Percentiles rank a stretch among this genome's conserved stretches.
phyloP scores from a whole-genome alignment of 2,888 invertebrate genomes.

The Drosophila pseudotalamancana region DNA sequence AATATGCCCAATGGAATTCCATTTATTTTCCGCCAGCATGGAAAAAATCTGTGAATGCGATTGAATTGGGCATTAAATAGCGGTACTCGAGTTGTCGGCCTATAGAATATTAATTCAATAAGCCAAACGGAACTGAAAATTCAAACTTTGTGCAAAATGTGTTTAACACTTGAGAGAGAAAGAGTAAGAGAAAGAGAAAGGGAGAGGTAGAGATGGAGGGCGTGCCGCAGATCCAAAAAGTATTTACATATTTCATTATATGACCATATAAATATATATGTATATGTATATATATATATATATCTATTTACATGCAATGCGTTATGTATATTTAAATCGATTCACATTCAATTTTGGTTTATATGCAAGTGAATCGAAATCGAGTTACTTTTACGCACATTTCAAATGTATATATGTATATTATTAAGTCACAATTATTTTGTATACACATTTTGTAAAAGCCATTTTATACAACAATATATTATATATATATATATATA shows the following conservation, averaged over 20 bases:
- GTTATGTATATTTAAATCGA: constrained; percentile 16
- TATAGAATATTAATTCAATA: constrained; percentile 3
- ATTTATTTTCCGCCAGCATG: constrained; percentile 46
- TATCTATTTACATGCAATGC: constrained; percentile 9
- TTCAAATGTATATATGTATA: constrained; percentile 50
- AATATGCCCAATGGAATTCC: constrained; percentile 28
- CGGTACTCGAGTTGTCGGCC: constrained; percentile 1
- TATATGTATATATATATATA: constrained; percentile 4
- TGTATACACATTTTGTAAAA: constrained; percentile 57
- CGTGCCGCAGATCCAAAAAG: constrained; percentile 33
- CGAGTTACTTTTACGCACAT: constrained; percentile 28
- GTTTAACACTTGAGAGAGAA: constrained; percentile 18
- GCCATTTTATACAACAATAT: constrained; percentile 50
- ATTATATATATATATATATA: constrained; percentile 15
- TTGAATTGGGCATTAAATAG: constrained; percentile 5
- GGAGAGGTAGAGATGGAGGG: background rate
- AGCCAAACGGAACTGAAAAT: constrained; percentile 1
- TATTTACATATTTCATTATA: constrained; percentile 23
- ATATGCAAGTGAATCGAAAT: background rate
- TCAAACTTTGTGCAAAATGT: constrained; percentile 32
- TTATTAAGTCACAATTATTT: constrained; percentile 54
- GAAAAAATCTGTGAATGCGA: constrained; percentile 47
- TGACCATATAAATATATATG: constrained; percentile 2
- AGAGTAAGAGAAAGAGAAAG: constrained; percentile 3
- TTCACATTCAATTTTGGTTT: background rate